A percentile compares a stretch with the other conserved stretches of the same genome.
Evolutionary conservation across 2,113 vertebrate genomes (phyloP).

Genomic region (Festucalex cinctus): DNA sequence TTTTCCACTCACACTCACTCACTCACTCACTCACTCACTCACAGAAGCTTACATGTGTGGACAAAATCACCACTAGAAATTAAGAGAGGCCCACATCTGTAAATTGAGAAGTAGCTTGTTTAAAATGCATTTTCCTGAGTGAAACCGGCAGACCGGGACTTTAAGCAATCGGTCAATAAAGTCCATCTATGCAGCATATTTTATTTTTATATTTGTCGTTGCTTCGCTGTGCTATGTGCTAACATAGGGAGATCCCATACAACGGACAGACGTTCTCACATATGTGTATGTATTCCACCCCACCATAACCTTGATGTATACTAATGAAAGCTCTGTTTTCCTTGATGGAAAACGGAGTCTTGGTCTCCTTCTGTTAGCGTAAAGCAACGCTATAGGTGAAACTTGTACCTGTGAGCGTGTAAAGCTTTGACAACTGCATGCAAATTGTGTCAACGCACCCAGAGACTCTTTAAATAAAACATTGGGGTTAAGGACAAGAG

Average conservation of each 20-base stretch:
- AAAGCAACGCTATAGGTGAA: constrained; percentile 35
- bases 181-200: too few relatives aligned
- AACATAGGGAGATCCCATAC: constrained; percentile 25
- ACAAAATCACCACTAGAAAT: too few relatives aligned
- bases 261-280: constrained; percentile 14
- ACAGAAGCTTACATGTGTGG: too few relatives aligned
- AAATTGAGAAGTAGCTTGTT: too few relatives aligned
- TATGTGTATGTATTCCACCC: constrained; percentile 6
- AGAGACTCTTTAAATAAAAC: constrained; percentile 60
- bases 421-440: constrained; percentile 48
- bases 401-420: constrained; percentile 7
- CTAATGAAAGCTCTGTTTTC: constrained; percentile 41
- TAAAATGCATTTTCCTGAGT: too few relatives aligned
- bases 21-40: too few relatives aligned
- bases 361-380: constrained; percentile 36
- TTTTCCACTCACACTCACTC: too few relatives aligned
- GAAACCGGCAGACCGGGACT: too few relatives aligned
- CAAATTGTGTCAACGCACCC: constrained; percentile 45
- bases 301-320: constrained; percentile 25
- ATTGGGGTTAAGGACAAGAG: constrained; percentile 38
- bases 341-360: constrained; percentile 57
- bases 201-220: too few relatives aligned
- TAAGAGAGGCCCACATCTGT: too few relatives aligned
- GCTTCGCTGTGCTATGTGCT: too few relatives aligned
- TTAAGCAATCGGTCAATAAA: too few relatives aligned